Conservation (phyloP, 2,888 invertebrate genomes). For the Drosophila hamatofila region DNA sequence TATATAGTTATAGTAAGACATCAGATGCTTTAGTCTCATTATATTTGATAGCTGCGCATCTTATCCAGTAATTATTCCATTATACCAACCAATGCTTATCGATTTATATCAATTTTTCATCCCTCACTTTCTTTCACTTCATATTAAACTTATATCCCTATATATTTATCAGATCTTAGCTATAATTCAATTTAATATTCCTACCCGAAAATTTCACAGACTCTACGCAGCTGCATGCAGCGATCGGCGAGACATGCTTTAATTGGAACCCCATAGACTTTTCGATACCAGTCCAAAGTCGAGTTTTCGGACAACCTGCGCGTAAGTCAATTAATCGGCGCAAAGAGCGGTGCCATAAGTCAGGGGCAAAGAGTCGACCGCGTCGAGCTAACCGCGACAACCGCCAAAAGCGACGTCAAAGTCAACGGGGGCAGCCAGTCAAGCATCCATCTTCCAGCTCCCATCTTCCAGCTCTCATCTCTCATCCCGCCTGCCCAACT, state of each 20-base stretch:
- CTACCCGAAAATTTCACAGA: neutral
- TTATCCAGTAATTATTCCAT: too few species aligned
- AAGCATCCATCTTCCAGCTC: constrained; percentile 9
- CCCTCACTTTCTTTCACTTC: too few species aligned
- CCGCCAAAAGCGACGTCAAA: constrained; percentile 78
- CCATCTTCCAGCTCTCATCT: neutral
- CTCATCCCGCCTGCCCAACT: constrained; percentile 21
- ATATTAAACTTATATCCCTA: neutral
- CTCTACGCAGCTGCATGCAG: constrained; percentile 13
- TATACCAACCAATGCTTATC: too few species aligned
- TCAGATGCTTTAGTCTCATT: too few species aligned
- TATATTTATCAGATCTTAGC: neutral
- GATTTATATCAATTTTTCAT: neutral
- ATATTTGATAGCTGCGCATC: too few species aligned
- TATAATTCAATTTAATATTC: constrained; percentile 1
- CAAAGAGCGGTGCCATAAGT: constrained; percentile 60
- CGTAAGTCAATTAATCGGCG: constrained; percentile 72
- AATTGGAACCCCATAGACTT: constrained; percentile 72
- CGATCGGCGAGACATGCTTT: constrained; percentile 25
- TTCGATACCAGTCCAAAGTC: neutral
- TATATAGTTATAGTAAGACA: too few species aligned
- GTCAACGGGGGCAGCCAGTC: constrained; percentile 52
- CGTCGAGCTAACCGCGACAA: constrained; percentile 69
- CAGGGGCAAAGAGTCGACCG: constrained; percentile 35
- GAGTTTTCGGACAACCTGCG: constrained; percentile 8